Conservation (phyloP, 2,888 invertebrate genomes). For the Papilio demoleus region DNA sequence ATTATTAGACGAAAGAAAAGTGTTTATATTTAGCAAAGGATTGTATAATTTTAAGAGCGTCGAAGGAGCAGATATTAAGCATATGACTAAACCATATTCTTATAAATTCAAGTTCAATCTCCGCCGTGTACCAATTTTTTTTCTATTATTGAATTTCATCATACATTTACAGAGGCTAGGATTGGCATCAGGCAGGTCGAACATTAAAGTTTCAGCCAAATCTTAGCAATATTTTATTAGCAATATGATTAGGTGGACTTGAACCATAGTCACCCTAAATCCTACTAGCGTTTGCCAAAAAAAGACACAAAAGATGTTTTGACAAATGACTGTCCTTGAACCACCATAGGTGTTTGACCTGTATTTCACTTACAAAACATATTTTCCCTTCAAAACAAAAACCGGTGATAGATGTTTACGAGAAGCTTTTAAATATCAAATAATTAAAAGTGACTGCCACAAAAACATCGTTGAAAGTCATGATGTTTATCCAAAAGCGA, state of each 20-base stretch:
- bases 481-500: not conserved
- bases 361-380: not conserved
- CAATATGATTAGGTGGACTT: not conserved
- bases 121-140: too few species aligned
- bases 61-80: too few species aligned
- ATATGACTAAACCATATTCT: too few species aligned
- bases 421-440: not conserved
- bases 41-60: too few species aligned
- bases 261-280: not conserved
- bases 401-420: too few species aligned
- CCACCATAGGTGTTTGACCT: not conserved
- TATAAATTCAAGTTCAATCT: too few species aligned
- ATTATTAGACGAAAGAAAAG: not conserved
- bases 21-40: not conserved
- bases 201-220: too few species aligned
- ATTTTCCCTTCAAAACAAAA: too few species aligned
- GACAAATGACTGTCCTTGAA: slow-evolving; percentile 17
- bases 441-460: not conserved
- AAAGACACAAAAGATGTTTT: slow-evolving; percentile 1
- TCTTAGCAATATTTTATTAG: too few species aligned
- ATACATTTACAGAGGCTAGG: too few species aligned
- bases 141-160: too few species aligned
- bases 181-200: too few species aligned
- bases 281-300: not conserved
- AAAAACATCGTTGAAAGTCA: not conserved